phyloP scores from a whole-genome alignment of 2,113 vertebrate species.

The Tinamus guttatus region DNA sequence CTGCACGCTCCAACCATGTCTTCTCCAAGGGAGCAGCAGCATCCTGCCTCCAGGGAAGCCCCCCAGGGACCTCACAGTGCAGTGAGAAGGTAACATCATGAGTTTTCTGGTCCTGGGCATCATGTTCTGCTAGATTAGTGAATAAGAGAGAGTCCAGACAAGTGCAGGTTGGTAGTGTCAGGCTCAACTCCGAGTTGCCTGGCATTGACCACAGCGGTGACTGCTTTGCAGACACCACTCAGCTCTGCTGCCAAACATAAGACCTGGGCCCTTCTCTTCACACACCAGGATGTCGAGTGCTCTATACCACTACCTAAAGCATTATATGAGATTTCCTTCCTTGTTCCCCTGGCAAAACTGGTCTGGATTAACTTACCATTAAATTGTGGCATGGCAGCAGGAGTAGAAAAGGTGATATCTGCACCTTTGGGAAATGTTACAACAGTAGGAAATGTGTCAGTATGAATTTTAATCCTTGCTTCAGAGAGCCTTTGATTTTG shows the following conservation, averaged over 20 bases:
- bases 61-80: background rate
- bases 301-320: background rate
- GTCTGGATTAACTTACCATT: background rate
- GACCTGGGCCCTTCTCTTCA: background rate
- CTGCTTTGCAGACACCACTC: fast-evolving
- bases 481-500: background rate
- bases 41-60: background rate
- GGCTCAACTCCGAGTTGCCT: fast-evolving
- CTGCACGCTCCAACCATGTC: background rate
- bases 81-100: background rate
- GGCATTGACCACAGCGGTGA: background rate
- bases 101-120: background rate
- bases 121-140: background rate
- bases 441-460: background rate
- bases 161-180: background rate
- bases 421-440: background rate
- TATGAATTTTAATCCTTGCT: background rate
- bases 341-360: background rate
- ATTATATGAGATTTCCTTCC: background rate
- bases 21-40: background rate
- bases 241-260: background rate
- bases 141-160: background rate
- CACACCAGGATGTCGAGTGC: fast-evolving
- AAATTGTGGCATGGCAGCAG: background rate
- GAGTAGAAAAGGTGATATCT: background rate